Base-by-base conservation (phyloP, 2,113 vertebrate species). In the Myanophis thanlyinensis region DNA sequence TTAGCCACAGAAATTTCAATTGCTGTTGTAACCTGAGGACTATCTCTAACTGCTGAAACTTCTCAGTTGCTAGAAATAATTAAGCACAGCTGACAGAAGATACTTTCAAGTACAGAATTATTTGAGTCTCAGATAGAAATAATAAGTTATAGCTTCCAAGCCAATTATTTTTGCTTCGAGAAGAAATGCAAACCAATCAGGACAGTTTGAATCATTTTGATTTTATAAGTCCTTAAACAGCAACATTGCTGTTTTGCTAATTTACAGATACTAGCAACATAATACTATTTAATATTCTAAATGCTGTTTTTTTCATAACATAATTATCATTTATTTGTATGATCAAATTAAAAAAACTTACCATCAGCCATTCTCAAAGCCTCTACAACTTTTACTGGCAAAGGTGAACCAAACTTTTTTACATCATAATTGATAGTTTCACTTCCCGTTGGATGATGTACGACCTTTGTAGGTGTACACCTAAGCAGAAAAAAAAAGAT, bases 321-420 rank as follows among this genome's bases (percentile, higher is more conserved):
- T 35, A 67, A 27, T 73, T 53, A 20, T 46, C 22, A 80, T 85
- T 85, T 48, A 56, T 46, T 73, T 22, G 12, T 30, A 52, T 88
- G 44, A 73, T 4, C 54, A 46, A 92, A 96, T 87, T 89, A n/a
- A 3, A 80, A 80, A 96, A 18, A 96, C 96, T 94, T 97, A 99
- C 99, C 98, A 25, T 98, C 98, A 84, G 98, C 97, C 97, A 98
- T 97, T 0, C 98, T 98, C 92, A 99, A 96, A 0, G 98, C 99
- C 97, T 99, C 99, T 98, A 99, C 99, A 93, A 99, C 98, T 95
- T 99, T 99, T 91, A 99, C 98, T 2, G 99, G 99, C 22, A 99
- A 98, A 91, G 98, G 98, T 0, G 98, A 99, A 52, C 99, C 99
- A 95, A 99, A 99, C 0, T 97, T 97, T 93, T 98, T 98, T 49